phyloP scores from a whole-genome alignment of 2,888 invertebrate genomes.

The Lochmaea capreae region DNA sequence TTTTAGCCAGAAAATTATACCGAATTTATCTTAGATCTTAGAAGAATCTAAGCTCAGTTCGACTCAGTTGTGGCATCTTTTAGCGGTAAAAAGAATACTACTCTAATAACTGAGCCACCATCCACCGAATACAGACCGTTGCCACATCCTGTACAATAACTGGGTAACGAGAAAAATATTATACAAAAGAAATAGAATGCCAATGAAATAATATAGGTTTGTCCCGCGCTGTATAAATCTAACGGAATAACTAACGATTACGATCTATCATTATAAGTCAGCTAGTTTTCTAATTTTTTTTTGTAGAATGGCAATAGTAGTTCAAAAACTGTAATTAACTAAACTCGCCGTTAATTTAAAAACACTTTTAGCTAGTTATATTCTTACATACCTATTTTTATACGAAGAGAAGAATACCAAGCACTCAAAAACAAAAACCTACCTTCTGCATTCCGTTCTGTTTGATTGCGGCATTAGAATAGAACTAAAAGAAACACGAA shows the following conservation, averaged over 20 bases:
- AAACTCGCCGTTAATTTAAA: not conserved
- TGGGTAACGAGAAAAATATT: too few relatives aligned
- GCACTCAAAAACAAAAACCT: slow-evolving; percentile 14
- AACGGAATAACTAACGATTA: not conserved
- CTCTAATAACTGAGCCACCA: too few relatives aligned
- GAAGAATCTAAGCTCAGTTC: too few relatives aligned
- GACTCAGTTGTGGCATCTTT: too few relatives aligned
- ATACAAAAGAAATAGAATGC: too few relatives aligned
- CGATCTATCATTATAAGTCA: not conserved
- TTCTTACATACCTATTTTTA: not conserved
- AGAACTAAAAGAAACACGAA: slow-evolving; percentile 13
- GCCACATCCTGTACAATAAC: too few relatives aligned
- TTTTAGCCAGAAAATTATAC: too few relatives aligned
- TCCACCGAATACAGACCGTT: too few relatives aligned
- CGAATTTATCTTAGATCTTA: too few relatives aligned
- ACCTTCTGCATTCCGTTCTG: slow-evolving; percentile 28
- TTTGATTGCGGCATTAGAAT: slow-evolving; percentile 17
- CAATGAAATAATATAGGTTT: not conserved
- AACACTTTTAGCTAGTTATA: slow-evolving; percentile 3
- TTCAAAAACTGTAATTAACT: not conserved
- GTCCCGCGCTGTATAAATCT: not conserved
- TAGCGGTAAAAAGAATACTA: too few relatives aligned
- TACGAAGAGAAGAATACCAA: not conserved
- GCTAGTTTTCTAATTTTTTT: not conserved
- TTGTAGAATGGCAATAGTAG: not conserved